Base-by-base conservation (phyloP, 2,888 invertebrate genomes). In the Maniola hyperantus region DNA sequence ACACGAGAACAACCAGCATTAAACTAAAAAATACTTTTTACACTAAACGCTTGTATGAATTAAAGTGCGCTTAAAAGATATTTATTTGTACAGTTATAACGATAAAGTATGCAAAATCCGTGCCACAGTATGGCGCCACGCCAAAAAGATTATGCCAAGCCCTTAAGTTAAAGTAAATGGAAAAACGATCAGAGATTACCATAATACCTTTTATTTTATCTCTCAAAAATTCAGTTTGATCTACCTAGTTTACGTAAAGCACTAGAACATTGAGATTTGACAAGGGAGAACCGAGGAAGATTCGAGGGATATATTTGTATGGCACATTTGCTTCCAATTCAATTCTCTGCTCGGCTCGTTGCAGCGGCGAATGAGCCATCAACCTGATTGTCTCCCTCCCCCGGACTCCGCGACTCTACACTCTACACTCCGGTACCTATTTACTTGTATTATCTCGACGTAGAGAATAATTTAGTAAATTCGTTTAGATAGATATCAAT, bases 241-340 rank as follows among this genome's bases (percentile, higher is more conserved):
- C 33, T 59, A 48, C 15, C 36, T 60, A 48, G 36, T n/a, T n/a
- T n/a, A n/a, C n/a, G n/a, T n/a, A n/a, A n/a, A n/a, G n/a, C n/a
- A n/a, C n/a, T n/a, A n/a, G n/a, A n/a, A n/a, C n/a, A n/a, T 42
- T 53, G 62, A 11, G 53, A 53, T 53, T 62, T 53, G 53, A 62
- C 62, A 62, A 62, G 42, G 51, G 18, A 51, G 39, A 62, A 62
- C 42, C 36, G 60, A 44, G 48, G 53, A 53, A 39, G 62, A 87
- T 88, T 85, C 87, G 85, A 79, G 80, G 86, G 81, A 81, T 83
- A 84, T 84, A 81, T 85, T 80, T 81, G 82, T 83, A 88, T 88
- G 90, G 88, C 83, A 89, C 89, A 90, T 91, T 91, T 91, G 85
- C 86, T 88, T 88, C 87, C 89, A 91, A 91, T 91, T 91, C 89